Conservation (phyloP, 1,140 invertebrate genomes). For the Drosophila nebulosa region DNA sequence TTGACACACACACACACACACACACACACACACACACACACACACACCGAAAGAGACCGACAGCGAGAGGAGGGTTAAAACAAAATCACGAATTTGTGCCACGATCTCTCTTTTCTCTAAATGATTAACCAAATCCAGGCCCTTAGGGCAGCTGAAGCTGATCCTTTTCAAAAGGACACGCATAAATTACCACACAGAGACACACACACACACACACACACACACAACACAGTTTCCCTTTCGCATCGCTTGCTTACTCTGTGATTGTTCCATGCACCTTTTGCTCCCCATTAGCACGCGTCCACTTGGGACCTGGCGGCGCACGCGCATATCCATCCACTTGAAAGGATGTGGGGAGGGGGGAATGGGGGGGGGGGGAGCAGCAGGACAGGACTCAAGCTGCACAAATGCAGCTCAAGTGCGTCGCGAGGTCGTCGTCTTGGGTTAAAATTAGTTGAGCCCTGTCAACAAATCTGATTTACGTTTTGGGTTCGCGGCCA, state of each 20-base stretch:
- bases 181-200: slow-evolving; percentile 60
- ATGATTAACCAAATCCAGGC: background rate
- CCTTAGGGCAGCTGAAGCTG: slow-evolving; percentile 44
- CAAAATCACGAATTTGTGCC: background rate
- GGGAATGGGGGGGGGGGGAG: background rate
- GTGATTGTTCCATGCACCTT: slow-evolving; percentile 57
- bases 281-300: slow-evolving; percentile 77
- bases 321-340: slow-evolving; percentile 57
- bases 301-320: slow-evolving; percentile 48
- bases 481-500: slow-evolving; percentile 41
- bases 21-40: background rate
- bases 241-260: slow-evolving; percentile 33
- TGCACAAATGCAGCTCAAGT: slow-evolving; percentile 48
- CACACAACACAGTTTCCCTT: background rate
- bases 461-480: slow-evolving; percentile 80
- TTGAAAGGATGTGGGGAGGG: slow-evolving; percentile 43
- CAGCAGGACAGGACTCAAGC: slow-evolving; percentile 9
- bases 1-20: slow-evolving; percentile 50
- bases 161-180: slow-evolving; percentile 55
- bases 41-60: background rate
- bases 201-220: background rate
- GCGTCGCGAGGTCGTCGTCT: slow-evolving; percentile 29
- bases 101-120: background rate
- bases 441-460: slow-evolving; percentile 75
- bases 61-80: background rate